These are phyloP conservation scores for Heliornis fulica DNA, from an alignment of 2,113 vertebrate genomes.

Conservation along the genomic window DNA sequence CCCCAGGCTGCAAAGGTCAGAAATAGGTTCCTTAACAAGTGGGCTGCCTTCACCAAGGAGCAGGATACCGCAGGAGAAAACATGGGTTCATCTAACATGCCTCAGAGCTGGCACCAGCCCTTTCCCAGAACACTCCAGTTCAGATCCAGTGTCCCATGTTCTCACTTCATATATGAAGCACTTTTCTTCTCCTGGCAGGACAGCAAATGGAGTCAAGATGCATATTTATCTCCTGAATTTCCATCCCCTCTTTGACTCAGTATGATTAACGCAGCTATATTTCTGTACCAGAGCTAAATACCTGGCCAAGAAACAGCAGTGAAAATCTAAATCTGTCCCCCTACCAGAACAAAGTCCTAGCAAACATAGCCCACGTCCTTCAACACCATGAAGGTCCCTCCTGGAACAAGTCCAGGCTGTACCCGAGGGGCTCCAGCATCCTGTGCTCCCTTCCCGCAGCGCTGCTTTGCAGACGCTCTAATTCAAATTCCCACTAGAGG, in stretches of 20 bases:
- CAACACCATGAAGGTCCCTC: fast-evolving
- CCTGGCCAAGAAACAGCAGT: background rate
- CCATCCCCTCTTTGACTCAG: background rate
- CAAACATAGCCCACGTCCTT: background rate
- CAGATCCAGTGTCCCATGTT: background rate
- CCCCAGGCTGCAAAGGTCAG: background rate
- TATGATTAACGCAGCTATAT: background rate
- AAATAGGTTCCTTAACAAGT: background rate
- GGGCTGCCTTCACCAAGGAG: background rate
- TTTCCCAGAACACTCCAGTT: background rate
- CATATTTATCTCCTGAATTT: background rate
- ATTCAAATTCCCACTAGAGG: constrained; percentile 66
- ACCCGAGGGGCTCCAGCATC: background rate
- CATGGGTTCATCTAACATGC: fast-evolving
- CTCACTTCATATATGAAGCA: background rate
- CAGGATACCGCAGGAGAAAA: background rate
- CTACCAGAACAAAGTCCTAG: background rate
- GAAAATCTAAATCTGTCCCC: background rate
- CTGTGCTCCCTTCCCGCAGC: fast-evolving
- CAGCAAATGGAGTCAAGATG: background rate
- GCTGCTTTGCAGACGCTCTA: background rate
- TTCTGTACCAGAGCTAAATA: background rate
- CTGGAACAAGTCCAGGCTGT: background rate
- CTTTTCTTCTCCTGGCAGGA: background rate
- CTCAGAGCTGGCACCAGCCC: background rate